phyloP scores from a whole-genome alignment of 2,888 invertebrate genomes.

The Mythimna impura region DNA sequence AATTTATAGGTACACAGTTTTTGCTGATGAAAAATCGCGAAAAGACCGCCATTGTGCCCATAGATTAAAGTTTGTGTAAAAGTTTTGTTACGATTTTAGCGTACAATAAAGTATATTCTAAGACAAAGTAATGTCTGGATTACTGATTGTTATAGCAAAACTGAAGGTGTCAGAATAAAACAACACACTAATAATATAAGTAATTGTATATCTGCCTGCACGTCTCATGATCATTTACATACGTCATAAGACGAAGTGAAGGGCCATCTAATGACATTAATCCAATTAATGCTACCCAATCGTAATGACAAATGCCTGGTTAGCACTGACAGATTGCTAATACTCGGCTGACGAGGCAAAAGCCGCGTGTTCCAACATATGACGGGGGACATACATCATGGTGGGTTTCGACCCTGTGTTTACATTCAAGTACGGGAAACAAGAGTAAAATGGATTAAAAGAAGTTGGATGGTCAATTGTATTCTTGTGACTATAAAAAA shows the following conservation, averaged over 20 bases:
- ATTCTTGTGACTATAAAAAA: background rate
- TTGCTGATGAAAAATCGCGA: background rate
- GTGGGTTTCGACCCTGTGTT: constrained; percentile 41
- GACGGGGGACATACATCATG: constrained; percentile 69
- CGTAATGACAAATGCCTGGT: constrained; percentile 82
- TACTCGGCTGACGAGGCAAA: constrained; percentile 75
- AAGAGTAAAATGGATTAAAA: background rate
- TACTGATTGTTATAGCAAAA: background rate
- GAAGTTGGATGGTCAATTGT: constrained; percentile 3
- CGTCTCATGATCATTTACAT: constrained; percentile 46
- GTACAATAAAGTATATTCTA: no score
- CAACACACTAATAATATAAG: background rate
- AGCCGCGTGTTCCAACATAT: constrained; percentile 55
- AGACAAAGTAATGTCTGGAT: no score
- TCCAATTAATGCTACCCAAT: constrained; percentile 71
- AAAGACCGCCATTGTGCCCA: no score
- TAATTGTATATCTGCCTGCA: background rate
- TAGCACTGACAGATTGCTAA: constrained; percentile 80
- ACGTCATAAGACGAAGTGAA: constrained; percentile 50
- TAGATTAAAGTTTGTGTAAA: no score
- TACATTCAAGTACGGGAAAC: constrained; percentile 22
- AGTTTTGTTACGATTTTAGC: no score
- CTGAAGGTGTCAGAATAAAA: background rate
- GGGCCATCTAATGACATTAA: constrained; percentile 58
- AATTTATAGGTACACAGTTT: background rate